These are phyloP conservation scores for Timema podura DNA, from an alignment of 2,888 invertebrate species.

Conservation along the genomic window DNA sequence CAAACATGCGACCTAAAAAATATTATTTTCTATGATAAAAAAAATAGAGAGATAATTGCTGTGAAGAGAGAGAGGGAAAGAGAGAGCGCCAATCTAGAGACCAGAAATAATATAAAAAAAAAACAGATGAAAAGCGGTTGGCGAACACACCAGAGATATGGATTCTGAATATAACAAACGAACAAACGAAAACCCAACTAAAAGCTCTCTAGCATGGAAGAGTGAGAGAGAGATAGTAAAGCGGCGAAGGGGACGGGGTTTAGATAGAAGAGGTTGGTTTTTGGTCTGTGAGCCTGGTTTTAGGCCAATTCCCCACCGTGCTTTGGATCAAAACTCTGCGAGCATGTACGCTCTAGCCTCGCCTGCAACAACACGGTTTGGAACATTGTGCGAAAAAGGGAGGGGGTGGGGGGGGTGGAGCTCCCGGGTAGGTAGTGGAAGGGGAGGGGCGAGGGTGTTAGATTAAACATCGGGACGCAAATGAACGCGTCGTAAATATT, in stretches of 20 bases:
- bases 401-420: not conserved
- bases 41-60: too few species aligned
- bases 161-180: slow-evolving; percentile 15
- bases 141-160: not conserved
- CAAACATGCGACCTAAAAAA: too few species aligned
- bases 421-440: slow-evolving; percentile 21
- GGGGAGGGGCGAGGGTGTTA: slow-evolving; percentile 34
- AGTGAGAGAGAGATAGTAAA: not conserved
- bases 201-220: not conserved
- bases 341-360: not conserved
- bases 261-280: not conserved
- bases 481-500: slow-evolving; percentile 45
- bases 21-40: too few species aligned
- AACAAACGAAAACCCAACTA: slow-evolving; percentile 12
- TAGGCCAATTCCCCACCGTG: slow-evolving; percentile 22
- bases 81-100: too few species aligned
- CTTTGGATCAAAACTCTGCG: slow-evolving; percentile 14
- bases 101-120: too few species aligned
- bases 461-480: slow-evolving; percentile 44
- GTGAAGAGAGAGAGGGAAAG: too few species aligned
- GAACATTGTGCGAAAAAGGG: not conserved
- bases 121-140: too few species aligned
- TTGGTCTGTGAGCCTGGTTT: not conserved
- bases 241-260: not conserved
- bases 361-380: not conserved